Evolutionary conservation across 1,140 invertebrate species (phyloP).

Genomic region (Drosophila sp.): DNA sequence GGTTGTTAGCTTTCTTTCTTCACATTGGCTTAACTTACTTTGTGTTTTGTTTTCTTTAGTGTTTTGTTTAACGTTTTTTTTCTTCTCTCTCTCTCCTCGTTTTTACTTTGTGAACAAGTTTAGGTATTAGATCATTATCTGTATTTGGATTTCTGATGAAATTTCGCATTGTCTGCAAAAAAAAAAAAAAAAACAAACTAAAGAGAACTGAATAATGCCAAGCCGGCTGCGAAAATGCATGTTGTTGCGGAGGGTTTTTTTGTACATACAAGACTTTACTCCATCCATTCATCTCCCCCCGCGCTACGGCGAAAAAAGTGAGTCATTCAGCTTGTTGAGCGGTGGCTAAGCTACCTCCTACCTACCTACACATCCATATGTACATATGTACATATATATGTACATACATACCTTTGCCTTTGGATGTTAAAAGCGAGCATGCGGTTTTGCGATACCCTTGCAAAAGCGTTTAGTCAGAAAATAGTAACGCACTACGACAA

Average conservation of each 20-base stretch:
- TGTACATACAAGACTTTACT: neutral
- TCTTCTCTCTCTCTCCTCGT: constrained; percentile 16
- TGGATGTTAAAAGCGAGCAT: neutral
- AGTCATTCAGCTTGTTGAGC: constrained; percentile 9
- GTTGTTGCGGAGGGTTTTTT: constrained; percentile 17
- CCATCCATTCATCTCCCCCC: neutral
- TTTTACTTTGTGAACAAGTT: constrained; percentile 71
- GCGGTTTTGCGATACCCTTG: neutral
- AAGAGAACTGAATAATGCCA: constrained; percentile 31
- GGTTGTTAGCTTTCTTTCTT: constrained; percentile 41
- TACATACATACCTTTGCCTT: neutral
- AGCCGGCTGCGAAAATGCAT: constrained; percentile 41
- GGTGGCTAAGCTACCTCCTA: constrained; percentile 12
- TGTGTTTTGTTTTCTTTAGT: neutral
- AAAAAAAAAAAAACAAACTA: constrained; percentile 24
- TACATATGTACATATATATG: too few species aligned
- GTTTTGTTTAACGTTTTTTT: neutral
- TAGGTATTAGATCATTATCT: constrained; percentile 82
- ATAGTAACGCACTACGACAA: neutral
- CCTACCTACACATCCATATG: constrained; percentile 7
- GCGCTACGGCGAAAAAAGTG: neutral
- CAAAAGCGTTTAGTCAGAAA: neutral
- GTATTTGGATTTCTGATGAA: constrained; percentile 81
- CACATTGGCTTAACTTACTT: constrained; percentile 7
- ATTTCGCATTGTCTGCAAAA: constrained; percentile 76